A percentile compares a stretch with the other conserved stretches of the same genome.
These are phyloP conservation scores for Nudaria mundana DNA, from an alignment of 2,888 invertebrate genomes.

Conservation along the genomic window DNA sequence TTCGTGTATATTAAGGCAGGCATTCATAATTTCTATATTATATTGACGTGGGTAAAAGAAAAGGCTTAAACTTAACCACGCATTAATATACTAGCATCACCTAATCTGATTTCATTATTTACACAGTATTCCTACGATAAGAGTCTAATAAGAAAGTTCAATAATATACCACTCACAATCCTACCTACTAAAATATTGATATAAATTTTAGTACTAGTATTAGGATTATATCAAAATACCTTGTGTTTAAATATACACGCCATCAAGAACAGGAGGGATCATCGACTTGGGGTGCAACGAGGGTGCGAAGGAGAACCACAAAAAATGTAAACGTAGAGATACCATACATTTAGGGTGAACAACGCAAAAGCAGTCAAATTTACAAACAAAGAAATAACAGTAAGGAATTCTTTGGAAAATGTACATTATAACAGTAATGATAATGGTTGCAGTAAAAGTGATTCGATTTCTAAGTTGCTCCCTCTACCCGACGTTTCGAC, in stretches of 20 bases:
- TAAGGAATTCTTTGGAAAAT: constrained; percentile 35
- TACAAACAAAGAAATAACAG: constrained; percentile 20
- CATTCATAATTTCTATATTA: too few relatives aligned
- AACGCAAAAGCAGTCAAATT: constrained; percentile 16
- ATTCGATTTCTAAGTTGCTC: constrained; percentile 74
- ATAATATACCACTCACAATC: too few relatives aligned
- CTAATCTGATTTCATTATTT: too few relatives aligned
- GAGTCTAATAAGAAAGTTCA: too few relatives aligned
- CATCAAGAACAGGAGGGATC: constrained; percentile 51
- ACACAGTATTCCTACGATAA: too few relatives aligned
- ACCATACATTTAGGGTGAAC: constrained; percentile 39
- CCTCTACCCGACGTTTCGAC: constrained; percentile 67
- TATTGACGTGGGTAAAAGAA: too few relatives aligned
- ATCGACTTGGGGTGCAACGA: constrained; percentile 61
- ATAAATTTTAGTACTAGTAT: too few relatives aligned
- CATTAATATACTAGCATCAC: too few relatives aligned
- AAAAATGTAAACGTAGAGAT: constrained; percentile 66
- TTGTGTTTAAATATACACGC: constrained; percentile 41
- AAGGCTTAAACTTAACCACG: too few relatives aligned
- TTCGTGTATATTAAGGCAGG: too few relatives aligned
- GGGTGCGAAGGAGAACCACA: constrained; percentile 66
- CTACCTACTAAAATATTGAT: too few relatives aligned
- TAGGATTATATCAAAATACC: too few relatives aligned
- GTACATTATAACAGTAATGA: constrained; percentile 45
- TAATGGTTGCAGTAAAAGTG: constrained; percentile 61